Evolutionary conservation across 2,113 vertebrate species (phyloP).

Genomic region (Macroglossus sobrinus): DNA sequence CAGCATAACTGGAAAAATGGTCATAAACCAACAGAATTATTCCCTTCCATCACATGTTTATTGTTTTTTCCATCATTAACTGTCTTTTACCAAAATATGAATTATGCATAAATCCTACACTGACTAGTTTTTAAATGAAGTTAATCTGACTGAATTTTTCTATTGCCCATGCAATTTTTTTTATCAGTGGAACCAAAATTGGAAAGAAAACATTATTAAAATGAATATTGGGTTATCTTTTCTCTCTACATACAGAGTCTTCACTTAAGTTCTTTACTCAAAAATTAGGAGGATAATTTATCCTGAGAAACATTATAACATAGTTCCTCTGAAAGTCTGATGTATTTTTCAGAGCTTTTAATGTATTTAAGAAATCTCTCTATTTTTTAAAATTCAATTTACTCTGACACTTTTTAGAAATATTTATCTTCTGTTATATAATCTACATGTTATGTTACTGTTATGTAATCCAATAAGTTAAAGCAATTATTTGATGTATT

Average conservation of each 20-base stretch:
- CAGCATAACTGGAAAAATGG: not conserved
- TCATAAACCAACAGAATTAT: not conserved
- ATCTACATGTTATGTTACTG: not conserved
- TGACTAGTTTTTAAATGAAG: not conserved
- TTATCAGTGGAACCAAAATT: not conserved
- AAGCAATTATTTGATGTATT: not conserved
- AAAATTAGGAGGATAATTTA: not conserved
- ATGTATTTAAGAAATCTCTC: not conserved
- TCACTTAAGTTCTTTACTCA: not conserved
- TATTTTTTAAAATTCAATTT: not conserved
- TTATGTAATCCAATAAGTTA: not conserved
- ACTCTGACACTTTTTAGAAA: not conserved
- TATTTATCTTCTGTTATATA: not conserved
- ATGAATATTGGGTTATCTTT: constrained; percentile 6
- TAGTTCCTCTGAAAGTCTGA: not conserved
- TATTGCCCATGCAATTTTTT: not conserved
- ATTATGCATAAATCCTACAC: not conserved
- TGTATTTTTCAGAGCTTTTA: not conserved
- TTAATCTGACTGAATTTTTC: not conserved
- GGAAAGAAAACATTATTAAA: not conserved
- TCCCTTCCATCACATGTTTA: not conserved
- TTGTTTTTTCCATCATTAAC: not conserved
- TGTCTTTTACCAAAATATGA: not conserved
- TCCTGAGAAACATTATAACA: not conserved
- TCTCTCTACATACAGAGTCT: not conserved